Conservation (phyloP, 2,113 vertebrate species). For the Phodopus roborovskii region DNA sequence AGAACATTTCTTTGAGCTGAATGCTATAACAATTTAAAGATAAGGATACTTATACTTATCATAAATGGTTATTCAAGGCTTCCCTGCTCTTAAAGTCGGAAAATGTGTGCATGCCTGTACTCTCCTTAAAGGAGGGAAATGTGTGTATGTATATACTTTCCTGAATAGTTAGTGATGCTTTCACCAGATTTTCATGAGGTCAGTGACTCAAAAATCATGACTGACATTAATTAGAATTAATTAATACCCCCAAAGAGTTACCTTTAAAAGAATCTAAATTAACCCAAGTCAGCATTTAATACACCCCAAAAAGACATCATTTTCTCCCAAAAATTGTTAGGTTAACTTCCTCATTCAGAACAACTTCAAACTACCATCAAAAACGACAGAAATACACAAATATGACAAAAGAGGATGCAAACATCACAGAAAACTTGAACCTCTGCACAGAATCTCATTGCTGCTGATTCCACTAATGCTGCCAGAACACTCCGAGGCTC, state of each 20-base stretch:
- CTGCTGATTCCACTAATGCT: not conserved
- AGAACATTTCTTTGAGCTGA: not conserved
- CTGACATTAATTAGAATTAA: not conserved
- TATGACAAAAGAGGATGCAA: not conserved
- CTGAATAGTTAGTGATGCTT: not conserved
- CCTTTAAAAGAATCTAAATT: not conserved
- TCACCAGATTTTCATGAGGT: not conserved
- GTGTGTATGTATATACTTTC: not conserved
- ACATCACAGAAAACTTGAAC: not conserved
- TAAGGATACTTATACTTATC: not conserved
- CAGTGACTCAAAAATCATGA: not conserved
- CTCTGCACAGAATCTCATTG: not conserved
- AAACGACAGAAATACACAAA: constrained; percentile 27
- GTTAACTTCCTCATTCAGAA: not conserved
- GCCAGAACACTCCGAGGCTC: not conserved
- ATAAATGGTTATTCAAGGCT: not conserved
- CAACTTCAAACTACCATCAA: constrained; percentile 1
- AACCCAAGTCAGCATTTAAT: not conserved
- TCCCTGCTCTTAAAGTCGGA: not conserved
- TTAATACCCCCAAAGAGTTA: not conserved
- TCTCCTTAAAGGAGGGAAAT: too few relatives aligned
- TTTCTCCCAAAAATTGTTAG: constrained; percentile 10
- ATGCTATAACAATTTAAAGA: not conserved
- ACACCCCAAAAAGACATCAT: not conserved
- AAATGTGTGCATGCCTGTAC: not conserved